Evolutionary conservation across 2,113 vertebrate genomes (phyloP), one percentile per base, ranked within the genome.

Genomic region (Phoxinus phoxinus): DNA sequence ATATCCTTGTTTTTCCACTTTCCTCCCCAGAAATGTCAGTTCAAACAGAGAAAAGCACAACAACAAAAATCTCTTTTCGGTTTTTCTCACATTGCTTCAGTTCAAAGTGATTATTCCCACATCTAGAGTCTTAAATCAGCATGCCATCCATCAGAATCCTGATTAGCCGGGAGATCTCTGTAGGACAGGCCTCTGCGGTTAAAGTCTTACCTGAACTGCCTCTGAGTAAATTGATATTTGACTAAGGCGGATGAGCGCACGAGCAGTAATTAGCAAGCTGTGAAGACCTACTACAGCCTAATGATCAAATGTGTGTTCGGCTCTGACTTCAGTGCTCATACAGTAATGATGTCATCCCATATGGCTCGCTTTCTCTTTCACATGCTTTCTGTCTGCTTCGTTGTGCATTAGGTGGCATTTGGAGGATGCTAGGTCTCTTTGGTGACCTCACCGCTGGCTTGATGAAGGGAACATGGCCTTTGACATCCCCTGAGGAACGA

Each of bases 361-460:
- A 65, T 86, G 74, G 30, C 30, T 71, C 58, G 58, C 27, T 37
- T n/a, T 74, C 37, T 78, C 30, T 27, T 41, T 67, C 41, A 21
- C 61, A 32, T 37, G 27, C 21, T 59, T 69, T 41, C 9, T 41
- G 53, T 8, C 53, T 46, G 51, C 44, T 30, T 48, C 3, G 25
- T 13, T 27, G 46, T 63, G 6, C 53, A 56, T 81, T 44, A 61
- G 53, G 1, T 23, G 56, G 30, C 53, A 61, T 83, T 67, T 41
- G 53, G 19, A 23, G 17, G 3, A 77, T 53, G 25, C 8, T 23
- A 41, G 32, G 32, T 61, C 76, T 84, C 69, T 48, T 41, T 61
- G 7, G 56, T 79, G 83, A 87, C 30, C 83, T 87, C 77, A 41
- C 19, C 19, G 80, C 56, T 87, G 48, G 35, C 21, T 23, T 75